Conservation (phyloP, 2,888 invertebrate genomes). For the Therioaphis trifolii region DNA sequence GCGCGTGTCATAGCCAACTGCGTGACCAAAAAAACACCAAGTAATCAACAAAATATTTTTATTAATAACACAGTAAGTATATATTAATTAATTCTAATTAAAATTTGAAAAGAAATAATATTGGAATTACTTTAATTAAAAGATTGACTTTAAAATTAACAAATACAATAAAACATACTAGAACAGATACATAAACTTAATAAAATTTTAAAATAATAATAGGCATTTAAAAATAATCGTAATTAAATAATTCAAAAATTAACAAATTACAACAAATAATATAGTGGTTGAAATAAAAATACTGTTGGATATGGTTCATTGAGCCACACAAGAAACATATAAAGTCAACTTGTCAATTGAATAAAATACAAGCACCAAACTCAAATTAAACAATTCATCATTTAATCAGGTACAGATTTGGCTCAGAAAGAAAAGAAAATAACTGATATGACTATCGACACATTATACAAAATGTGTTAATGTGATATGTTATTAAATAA, state of each 20-base stretch:
- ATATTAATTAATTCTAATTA: conserved; percentile 54
- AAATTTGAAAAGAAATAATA: conserved; percentile 57
- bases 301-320: conserved; percentile 57
- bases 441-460: conserved; percentile 50
- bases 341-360: conserved; percentile 9
- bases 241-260: conserved; percentile 51
- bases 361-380: conserved; percentile 50
- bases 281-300: conserved; percentile 45
- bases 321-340: conserved; percentile 51
- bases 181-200: conserved; percentile 50
- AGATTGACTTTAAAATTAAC: conserved; percentile 48
- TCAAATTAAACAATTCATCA: conserved; percentile 28
- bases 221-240: conserved; percentile 47
- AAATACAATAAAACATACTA: conserved; percentile 51
- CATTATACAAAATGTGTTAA: background rate
- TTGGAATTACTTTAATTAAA: conserved; percentile 42
- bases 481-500: conserved; percentile 52
- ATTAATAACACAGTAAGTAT: conserved; percentile 41
- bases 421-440: conserved; percentile 1
- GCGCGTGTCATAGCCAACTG: too few species aligned
- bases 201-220: conserved; percentile 53
- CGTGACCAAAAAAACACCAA: background rate
- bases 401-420: conserved; percentile 51
- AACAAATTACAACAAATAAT: conserved; percentile 56
- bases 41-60: conserved; percentile 54